A percentile compares a stretch with the other conserved stretches of the same genome.
Conservation (phyloP, 2,888 invertebrate species). For the Embidobia sp. region DNA sequence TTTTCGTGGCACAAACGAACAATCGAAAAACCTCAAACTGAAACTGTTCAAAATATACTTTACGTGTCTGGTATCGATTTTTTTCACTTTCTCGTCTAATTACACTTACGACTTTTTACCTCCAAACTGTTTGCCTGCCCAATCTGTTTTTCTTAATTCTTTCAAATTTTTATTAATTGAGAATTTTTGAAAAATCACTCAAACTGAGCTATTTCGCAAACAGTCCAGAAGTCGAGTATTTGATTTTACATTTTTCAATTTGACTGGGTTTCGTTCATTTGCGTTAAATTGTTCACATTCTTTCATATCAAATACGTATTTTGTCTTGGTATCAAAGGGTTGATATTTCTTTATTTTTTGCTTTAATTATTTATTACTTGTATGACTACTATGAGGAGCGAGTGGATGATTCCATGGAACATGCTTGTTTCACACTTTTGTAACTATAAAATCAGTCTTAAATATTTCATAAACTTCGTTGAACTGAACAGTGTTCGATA, state of each 20-base stretch:
- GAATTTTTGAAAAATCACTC: too few species aligned
- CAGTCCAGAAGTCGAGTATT: too few species aligned
- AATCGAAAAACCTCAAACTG: too few species aligned
- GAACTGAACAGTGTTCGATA: conserved; percentile 66
- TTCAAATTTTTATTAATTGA: too few species aligned
- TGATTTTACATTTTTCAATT: conserved; percentile 15
- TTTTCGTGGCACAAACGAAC: too few species aligned
- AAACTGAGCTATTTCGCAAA: too few species aligned
- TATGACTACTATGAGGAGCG: conserved; percentile 72
- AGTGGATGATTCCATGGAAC: conserved; percentile 77
- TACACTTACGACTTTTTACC: too few species aligned
- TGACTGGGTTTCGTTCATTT: conserved; percentile 40
- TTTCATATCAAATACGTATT: conserved; percentile 77
- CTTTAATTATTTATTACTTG: conserved; percentile 56
- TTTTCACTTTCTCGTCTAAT: conserved; percentile 1
- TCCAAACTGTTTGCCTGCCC: too few species aligned
- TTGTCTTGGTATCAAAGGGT: conserved; percentile 78
- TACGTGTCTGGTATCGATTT: too few species aligned
- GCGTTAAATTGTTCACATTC: conserved; percentile 55
- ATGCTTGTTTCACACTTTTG: conserved; percentile 69
- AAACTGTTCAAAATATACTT: too few species aligned
- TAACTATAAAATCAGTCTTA: conserved; percentile 80
- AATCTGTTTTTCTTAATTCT: too few species aligned
- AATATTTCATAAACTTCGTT: conserved; percentile 76
- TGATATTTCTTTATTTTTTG: conserved; percentile 71